Conservation (phyloP, 2,797 vertebrate genomes). For the Brachyrhaphis roseni region DNA sequence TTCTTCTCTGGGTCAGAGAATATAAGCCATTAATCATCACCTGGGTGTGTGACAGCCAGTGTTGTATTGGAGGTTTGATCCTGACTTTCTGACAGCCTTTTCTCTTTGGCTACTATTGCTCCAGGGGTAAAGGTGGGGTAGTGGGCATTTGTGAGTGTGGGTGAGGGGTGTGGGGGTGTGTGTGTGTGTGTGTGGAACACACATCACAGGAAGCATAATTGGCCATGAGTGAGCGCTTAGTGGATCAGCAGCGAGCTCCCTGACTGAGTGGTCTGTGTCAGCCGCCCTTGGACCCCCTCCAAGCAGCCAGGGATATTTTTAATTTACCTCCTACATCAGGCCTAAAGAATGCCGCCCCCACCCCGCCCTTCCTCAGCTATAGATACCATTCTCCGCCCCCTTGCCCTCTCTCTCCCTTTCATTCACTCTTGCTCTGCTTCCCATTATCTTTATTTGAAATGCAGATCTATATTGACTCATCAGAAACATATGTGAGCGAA, state of each 20-base stretch:
- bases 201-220: constrained; percentile 79
- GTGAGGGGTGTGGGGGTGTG: constrained; percentile 9
- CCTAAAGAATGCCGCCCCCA: constrained; percentile 65
- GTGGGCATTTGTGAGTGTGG: constrained; percentile 8
- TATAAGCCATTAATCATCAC: constrained; percentile 85
- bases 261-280: constrained; percentile 73
- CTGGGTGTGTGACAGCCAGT: constrained; percentile 74
- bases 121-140: constrained; percentile 64
- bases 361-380: constrained; percentile 83
- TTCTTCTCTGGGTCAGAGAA: constrained; percentile 78
- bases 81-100: constrained; percentile 70
- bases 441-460: constrained; percentile 97
- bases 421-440: constrained; percentile 88
- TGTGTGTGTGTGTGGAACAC: constrained; percentile 33
- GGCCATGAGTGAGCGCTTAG: constrained; percentile 75
- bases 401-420: constrained; percentile 51
- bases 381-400: constrained; percentile 76
- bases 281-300: constrained; percentile 66
- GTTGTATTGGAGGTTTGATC: constrained; percentile 77
- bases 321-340: constrained; percentile 78
- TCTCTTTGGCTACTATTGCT: constrained; percentile 61
- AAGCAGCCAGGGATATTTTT: constrained; percentile 76
- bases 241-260: constrained; percentile 70
- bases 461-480: constrained; percentile 96
- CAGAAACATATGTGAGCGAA: constrained; percentile 90